phyloP scores from a whole-genome alignment of 2,797 vertebrate genomes.

The Syngnathus rostellatus region DNA sequence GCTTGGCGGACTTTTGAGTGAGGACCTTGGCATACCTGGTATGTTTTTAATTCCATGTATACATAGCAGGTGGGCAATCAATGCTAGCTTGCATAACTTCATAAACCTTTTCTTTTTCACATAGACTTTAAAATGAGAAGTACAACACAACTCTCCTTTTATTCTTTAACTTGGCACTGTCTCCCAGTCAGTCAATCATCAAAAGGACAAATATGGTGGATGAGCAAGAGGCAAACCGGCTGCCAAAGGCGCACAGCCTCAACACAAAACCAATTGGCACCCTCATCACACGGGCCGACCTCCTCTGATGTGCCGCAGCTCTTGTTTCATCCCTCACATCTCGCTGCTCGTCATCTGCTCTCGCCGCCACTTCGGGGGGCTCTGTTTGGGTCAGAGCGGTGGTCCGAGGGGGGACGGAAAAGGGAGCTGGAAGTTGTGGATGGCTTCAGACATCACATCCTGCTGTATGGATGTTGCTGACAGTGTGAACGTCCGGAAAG shows the following conservation, averaged over 20 bases:
- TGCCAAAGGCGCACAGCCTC: constrained; percentile 30
- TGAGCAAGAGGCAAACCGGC: constrained; percentile 20
- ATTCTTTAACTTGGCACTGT: neutral
- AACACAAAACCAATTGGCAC: constrained; percentile 36
- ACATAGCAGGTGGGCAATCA: neutral
- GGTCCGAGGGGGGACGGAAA: constrained; percentile 23
- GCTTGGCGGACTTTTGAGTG: too few relatives aligned
- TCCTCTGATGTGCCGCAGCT: constrained; percentile 42
- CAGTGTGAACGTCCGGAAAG: neutral
- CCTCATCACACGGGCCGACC: constrained; percentile 32
- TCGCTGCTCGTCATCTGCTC: constrained; percentile 35
- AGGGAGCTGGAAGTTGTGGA: constrained; percentile 1
- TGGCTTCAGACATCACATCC: neutral
- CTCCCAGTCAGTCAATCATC: constrained; percentile 14
- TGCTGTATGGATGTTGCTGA: neutral
- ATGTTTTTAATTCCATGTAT: neutral
- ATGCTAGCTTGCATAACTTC: neutral
- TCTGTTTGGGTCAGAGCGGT: constrained; percentile 43
- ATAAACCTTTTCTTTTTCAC: neutral
- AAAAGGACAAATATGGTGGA: constrained; percentile 26
- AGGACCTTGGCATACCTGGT: too few relatives aligned
- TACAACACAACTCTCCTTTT: neutral
- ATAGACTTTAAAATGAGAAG: neutral
- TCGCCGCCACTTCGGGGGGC: constrained; percentile 26
- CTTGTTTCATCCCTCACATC: constrained; percentile 38